These are phyloP conservation scores for Megamerina dolium DNA, from an alignment of 2,888 invertebrate genomes.

Conservation along the genomic window DNA sequence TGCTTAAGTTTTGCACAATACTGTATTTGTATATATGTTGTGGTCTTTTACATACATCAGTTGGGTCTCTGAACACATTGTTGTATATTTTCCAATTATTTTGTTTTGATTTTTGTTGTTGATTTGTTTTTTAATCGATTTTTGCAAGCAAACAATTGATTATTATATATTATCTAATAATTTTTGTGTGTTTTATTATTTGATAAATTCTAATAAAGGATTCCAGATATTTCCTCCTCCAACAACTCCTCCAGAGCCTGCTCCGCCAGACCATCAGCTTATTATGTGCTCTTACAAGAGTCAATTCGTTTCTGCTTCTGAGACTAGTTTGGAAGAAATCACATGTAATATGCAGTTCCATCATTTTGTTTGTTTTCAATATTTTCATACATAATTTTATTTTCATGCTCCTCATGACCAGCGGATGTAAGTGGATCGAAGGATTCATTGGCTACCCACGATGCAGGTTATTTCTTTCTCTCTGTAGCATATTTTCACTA, in stretches of 20 bases:
- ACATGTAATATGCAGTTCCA: conserved; percentile 53
- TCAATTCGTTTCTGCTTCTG: conserved; percentile 55
- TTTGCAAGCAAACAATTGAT: no score
- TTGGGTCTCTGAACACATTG: conserved; percentile 11
- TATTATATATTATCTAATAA: conserved; percentile 18
- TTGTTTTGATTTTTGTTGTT: conserved; percentile 27
- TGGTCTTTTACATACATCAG: no score
- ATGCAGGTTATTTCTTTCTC: conserved; percentile 61
- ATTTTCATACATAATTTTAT: conserved; percentile 19
- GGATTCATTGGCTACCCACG: conserved; percentile 73
- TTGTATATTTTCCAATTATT: conserved; percentile 11
- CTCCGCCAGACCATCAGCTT: conserved; percentile 72
- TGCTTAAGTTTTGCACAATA: no score
- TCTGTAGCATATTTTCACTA: no score
- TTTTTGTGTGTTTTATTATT: conserved; percentile 1
- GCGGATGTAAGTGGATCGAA: conserved; percentile 76
- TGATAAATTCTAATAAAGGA: conserved; percentile 50
- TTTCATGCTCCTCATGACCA: conserved; percentile 47
- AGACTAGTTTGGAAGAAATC: conserved; percentile 62
- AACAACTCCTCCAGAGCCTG: conserved; percentile 78
- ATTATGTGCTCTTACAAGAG: conserved; percentile 52
- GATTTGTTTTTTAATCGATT: no score
- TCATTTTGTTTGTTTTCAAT: conserved; percentile 18
- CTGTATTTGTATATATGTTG: no score
- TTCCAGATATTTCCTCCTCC: conserved; percentile 80